Percentiles rank a stretch among this genome's conserved stretches.
phyloP scores from a whole-genome alignment of 2,113 vertebrate genomes.

The Callaeas wilsoni region DNA sequence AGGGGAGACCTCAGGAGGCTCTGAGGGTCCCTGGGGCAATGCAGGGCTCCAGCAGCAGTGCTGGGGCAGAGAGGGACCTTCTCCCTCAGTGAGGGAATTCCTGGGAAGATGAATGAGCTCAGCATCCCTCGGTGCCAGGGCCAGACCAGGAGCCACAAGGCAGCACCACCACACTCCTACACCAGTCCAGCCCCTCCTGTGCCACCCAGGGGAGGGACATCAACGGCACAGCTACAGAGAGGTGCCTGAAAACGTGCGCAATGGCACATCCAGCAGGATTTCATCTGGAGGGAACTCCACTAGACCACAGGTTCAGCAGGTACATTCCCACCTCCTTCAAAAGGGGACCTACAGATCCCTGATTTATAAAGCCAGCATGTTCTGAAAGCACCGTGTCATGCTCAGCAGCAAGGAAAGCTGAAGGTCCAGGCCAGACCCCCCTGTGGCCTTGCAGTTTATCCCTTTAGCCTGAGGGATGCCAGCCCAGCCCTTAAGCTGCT shows the following conservation, averaged over 20 bases:
- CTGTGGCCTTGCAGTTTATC: not conserved
- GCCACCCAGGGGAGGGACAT: rapidly evolving
- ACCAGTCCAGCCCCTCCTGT: not conserved
- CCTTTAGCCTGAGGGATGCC: not conserved
- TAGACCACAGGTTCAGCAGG: not conserved
- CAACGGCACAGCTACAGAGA: not conserved
- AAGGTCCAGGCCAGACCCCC: not conserved
- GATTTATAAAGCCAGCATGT: not conserved
- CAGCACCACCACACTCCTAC: rapidly evolving
- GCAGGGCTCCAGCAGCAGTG: rapidly evolving
- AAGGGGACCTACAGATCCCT: rapidly evolving
- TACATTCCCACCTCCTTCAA: rapidly evolving
- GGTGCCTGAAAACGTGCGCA: not conserved
- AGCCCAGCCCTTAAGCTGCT: not conserved
- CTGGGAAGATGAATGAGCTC: not conserved
- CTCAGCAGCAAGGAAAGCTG: not conserved
- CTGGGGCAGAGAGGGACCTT: rapidly evolving
- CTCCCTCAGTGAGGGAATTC: not conserved
- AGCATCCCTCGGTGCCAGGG: not conserved
- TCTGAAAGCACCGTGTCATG: not conserved
- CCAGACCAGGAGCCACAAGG: not conserved
- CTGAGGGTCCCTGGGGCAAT: not conserved
- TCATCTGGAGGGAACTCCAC: not conserved
- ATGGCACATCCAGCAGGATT: rapidly evolving
- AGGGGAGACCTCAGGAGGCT: not conserved